Evolutionary conservation across 2,888 invertebrate genomes (phyloP).

Genomic region (Idaea dimidiata): DNA sequence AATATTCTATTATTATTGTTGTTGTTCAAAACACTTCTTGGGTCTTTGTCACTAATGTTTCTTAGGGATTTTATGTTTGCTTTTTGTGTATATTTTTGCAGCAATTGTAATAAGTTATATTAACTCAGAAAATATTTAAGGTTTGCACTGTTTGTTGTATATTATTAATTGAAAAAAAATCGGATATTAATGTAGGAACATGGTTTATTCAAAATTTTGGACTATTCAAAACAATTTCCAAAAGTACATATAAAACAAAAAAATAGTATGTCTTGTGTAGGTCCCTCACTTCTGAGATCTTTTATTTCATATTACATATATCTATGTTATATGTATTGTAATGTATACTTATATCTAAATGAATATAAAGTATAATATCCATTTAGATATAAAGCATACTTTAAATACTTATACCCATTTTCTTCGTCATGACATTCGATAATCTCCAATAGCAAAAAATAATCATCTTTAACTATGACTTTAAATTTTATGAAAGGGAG

Average conservation of each 20-base stretch:
- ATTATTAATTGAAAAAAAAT: too few species aligned
- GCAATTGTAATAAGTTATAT: not conserved
- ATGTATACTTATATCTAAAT: too few species aligned
- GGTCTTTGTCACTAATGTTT: slow-evolving; percentile 24
- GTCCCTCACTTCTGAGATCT: not conserved
- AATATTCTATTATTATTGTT: not conserved
- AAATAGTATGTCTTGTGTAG: not conserved
- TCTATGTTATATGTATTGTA: not conserved
- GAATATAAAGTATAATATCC: too few species aligned
- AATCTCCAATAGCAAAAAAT: too few species aligned
- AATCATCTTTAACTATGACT: too few species aligned
- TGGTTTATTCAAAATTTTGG: slow-evolving; percentile 3
- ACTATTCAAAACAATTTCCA: not conserved
- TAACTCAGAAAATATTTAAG: not conserved
- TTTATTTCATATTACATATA: not conserved
- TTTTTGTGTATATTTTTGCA: not conserved
- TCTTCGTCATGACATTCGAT: too few species aligned
- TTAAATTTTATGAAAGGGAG: too few species aligned
- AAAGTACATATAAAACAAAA: not conserved
- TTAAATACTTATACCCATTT: too few species aligned
- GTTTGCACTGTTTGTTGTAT: not conserved
- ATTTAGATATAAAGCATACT: too few species aligned
- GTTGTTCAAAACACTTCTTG: slow-evolving; percentile 6
- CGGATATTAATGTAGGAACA: not conserved
- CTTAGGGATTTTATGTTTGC: slow-evolving; percentile 6